Base-by-base conservation (phyloP, 1,140 invertebrate genomes). In the Lepidurus apus region DNA sequence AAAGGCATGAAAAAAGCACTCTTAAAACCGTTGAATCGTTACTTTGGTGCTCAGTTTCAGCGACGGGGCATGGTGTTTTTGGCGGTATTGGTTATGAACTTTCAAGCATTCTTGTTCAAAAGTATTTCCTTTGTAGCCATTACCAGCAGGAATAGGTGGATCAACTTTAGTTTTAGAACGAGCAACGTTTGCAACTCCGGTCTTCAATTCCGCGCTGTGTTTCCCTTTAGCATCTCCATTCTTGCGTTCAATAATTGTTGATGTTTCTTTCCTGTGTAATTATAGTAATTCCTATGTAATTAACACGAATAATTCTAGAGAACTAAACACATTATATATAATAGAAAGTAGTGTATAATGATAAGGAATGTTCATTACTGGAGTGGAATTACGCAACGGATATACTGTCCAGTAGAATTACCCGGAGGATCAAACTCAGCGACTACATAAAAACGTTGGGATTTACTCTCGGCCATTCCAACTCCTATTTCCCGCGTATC, bases 401-500 rank as follows among this genome's bases (percentile, higher is more conserved):
- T 82, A 83, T 93, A 96, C 81, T 90, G 88, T 1, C 91, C 91
- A 7, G 91, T 85, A 76, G 90, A 89, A 82, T 95, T 95, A 44
- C 93, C 93, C n/a, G 92, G 90, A 0, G 95, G 95, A 83, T 89
- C 90, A 83, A 96, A 97, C 85, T 95, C 93, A 26, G 91, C 92
- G 0, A 95, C 93, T 1, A 95, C 89, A 73, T 89, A 86, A 73
- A 88, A 87, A 9, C 85, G 87, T 6, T 87, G 89, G 4, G 86
- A 85, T 84, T 84, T 90, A 80, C 84, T 88, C 78, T 83, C 82
- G 17, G 92, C 91, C 81, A 88, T 88, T 6, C 90, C 93, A 9
- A 95, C 89, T 1, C 93, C 93, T 80, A 95, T 85, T 82, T 93
- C 90, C 79, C 85, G 88, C 0, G 88, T 90, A 9, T 84, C 87